Conservation (phyloP, 2,797 vertebrate genomes). For the Remorina albescens region DNA sequence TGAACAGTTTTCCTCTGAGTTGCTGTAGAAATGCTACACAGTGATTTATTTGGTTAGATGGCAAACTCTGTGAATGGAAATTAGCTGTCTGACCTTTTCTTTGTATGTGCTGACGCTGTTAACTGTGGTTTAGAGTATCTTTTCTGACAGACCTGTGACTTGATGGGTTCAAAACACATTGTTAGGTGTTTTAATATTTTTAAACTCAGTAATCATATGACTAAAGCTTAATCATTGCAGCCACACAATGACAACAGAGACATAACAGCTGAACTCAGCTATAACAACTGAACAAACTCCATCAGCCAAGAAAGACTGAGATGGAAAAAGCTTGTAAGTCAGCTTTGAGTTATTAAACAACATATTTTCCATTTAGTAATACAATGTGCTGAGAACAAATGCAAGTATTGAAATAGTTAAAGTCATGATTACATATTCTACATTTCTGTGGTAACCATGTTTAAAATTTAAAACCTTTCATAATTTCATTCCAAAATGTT, state of each 20-base stretch:
- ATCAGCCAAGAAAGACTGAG: not conserved
- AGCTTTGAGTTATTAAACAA: not conserved
- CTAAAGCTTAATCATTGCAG: not conserved
- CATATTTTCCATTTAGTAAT: not conserved
- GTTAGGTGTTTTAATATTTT: not conserved
- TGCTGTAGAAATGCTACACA: not conserved
- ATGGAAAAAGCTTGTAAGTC: not conserved
- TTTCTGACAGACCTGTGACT: not conserved
- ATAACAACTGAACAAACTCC: not conserved
- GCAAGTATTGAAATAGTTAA: not conserved
- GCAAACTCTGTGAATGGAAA: not conserved
- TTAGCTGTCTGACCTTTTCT: slow-evolving; percentile 3
- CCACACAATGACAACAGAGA: not conserved
- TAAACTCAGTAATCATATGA: not conserved
- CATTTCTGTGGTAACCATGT: not conserved
- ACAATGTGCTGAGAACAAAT: not conserved
- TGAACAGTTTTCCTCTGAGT: not conserved
- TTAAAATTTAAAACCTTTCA: not conserved
- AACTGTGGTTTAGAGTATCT: not conserved
- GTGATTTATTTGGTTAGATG: slow-evolving; percentile 14
- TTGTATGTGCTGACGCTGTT: not conserved
- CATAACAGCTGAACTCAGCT: not conserved
- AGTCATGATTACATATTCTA: not conserved
- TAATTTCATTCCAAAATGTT: not conserved
- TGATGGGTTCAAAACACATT: not conserved